A percentile compares a stretch with the other conserved stretches of the same genome.
These are phyloP conservation scores for Phaethornis superciliosus DNA, from an alignment of 2,113 vertebrate species.

Conservation along the genomic window DNA sequence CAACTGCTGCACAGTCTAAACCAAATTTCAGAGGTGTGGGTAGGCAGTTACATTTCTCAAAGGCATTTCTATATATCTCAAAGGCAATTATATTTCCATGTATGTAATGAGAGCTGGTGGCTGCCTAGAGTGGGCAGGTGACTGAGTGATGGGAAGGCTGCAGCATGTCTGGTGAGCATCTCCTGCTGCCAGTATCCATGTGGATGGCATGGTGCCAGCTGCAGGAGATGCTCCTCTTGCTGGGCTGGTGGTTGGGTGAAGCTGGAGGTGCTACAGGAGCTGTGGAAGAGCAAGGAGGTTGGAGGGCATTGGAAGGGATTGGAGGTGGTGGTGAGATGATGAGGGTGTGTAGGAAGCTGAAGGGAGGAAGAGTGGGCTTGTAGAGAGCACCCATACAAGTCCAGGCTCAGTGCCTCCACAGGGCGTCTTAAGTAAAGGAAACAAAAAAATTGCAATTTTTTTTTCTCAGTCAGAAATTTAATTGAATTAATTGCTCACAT, in stretches of 20 bases:
- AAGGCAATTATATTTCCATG: background rate
- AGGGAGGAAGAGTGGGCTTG: background rate
- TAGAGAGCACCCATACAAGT: background rate
- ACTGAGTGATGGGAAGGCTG: background rate
- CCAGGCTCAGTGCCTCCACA: background rate
- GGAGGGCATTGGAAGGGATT: background rate
- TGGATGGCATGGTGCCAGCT: background rate
- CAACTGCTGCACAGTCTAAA: background rate
- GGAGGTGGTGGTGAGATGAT: background rate
- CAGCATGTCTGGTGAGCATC: background rate
- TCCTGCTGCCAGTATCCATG: fast-evolving
- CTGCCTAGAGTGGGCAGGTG: background rate
- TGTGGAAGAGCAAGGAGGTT: background rate
- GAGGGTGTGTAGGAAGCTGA: background rate
- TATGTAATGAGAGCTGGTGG: background rate
- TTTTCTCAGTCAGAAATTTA: background rate
- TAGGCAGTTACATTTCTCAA: too few relatives aligned
- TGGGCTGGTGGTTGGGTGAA: background rate
- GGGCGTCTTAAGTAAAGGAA: background rate
- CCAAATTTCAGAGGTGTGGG: background rate
- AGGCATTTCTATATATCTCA: slow-evolving; percentile 14
- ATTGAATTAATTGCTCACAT: background rate
- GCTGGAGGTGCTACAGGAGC: background rate
- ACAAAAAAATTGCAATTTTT: background rate
- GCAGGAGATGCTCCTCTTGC: background rate